A percentile compares a stretch with the other conserved stretches of the same genome.
phyloP scores from a whole-genome alignment of 2,113 vertebrate genomes.

The Narcine bancroftii region DNA sequence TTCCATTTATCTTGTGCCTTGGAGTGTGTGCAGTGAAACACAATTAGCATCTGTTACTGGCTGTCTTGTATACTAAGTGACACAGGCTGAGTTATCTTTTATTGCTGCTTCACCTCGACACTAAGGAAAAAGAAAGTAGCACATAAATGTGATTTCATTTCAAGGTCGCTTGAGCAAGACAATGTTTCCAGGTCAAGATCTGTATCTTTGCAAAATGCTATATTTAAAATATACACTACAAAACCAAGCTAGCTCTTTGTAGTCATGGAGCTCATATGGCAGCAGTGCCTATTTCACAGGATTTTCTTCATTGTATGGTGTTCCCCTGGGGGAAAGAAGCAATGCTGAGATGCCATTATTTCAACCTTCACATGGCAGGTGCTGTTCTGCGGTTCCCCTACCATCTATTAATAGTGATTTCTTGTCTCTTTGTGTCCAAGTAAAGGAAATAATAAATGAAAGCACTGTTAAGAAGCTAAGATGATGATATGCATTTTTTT shows the following conservation, averaged over 20 bases:
- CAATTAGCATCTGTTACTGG: conserved; percentile 55
- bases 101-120: conserved; percentile 54
- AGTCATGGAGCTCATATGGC: conserved; percentile 13
- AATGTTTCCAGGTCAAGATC: conserved; percentile 38
- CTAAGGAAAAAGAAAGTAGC: conserved; percentile 27
- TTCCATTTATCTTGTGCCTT: conserved; percentile 52
- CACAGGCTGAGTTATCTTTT: conserved; percentile 48
- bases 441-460: conserved; percentile 36
- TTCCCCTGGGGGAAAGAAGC: conserved; percentile 24
- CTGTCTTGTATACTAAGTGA: conserved; percentile 54
- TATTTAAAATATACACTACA: conserved; percentile 29
- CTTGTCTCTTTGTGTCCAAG: conserved; percentile 36
- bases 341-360: conserved; percentile 34
- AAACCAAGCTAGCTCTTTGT: conserved; percentile 31
- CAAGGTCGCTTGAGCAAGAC: conserved; percentile 44
- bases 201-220: conserved; percentile 27
- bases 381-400: conserved; percentile 33
- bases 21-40: conserved; percentile 56
- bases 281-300: conserved; percentile 24
- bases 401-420: conserved; percentile 37
- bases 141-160: conserved; percentile 45
- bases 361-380: conserved; percentile 36
- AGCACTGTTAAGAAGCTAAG: conserved; percentile 17
- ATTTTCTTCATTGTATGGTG: conserved; percentile 20
- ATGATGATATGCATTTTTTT: neutral